A percentile compares a stretch with the other conserved stretches of the same genome.
Conservation (phyloP, 2,797 vertebrate genomes). For the Squalus acanthias region DNA sequence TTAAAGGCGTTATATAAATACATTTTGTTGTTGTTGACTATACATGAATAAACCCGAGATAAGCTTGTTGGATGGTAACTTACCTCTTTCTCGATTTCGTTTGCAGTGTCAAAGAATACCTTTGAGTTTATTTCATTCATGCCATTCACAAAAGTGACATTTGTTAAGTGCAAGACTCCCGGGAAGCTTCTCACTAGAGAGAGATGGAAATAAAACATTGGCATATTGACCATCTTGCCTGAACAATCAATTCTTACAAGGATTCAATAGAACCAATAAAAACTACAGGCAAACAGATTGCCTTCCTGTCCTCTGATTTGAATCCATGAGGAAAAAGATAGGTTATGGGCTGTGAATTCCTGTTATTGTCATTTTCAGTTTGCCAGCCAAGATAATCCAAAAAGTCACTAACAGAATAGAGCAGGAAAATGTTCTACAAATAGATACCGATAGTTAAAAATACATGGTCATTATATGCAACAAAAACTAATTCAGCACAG, state of each 20-base stretch:
- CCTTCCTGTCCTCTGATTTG: neutral
- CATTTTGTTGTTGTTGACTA: neutral
- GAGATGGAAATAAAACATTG: neutral
- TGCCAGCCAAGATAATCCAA: neutral
- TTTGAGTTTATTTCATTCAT: neutral
- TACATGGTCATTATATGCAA: neutral
- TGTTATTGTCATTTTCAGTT: conserved; percentile 22
- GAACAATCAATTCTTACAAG: neutral
- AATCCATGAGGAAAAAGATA: neutral
- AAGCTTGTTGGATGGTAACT: neutral
- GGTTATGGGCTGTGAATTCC: conserved; percentile 19
- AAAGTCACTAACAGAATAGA: neutral
- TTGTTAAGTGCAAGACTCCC: neutral
- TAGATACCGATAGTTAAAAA: neutral
- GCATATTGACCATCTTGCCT: neutral
- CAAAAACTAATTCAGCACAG: neutral
- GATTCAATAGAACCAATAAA: neutral
- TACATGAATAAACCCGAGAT: neutral
- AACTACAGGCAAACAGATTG: neutral
- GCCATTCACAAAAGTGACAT: neutral
- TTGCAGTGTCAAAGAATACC: neutral
- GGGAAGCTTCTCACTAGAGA: conserved; percentile 7
- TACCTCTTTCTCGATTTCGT: neutral
- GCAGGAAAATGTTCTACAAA: neutral
- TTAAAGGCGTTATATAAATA: too few species aligned